Conservation (phyloP, 2,797 vertebrate genomes). For the Acridotheres tristis region DNA sequence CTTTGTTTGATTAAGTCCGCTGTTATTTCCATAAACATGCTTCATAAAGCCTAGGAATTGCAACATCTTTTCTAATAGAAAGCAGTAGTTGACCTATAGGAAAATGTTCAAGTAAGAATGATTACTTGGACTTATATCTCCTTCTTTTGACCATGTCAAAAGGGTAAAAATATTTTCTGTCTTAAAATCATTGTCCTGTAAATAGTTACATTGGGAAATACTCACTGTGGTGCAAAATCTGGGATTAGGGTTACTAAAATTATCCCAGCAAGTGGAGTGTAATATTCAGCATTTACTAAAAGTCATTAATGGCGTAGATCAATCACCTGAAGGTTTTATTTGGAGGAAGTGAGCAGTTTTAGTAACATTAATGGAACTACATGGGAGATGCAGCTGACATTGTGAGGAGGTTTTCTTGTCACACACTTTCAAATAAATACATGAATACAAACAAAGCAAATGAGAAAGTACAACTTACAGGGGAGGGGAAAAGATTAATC, state of each 20-base stretch:
- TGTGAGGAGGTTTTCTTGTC: background rate
- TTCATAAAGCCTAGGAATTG: background rate
- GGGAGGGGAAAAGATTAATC: background rate
- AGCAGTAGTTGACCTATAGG: background rate
- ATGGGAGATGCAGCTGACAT: background rate
- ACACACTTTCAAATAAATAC: background rate
- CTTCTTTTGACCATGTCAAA: background rate
- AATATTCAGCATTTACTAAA: constrained; percentile 41
- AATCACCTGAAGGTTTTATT: constrained; percentile 28
- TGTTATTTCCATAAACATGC: background rate
- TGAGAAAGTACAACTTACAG: background rate
- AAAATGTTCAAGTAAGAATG: background rate
- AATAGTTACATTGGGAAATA: background rate
- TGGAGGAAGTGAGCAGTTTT: constrained; percentile 25
- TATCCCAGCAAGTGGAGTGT: background rate
- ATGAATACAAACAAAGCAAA: background rate
- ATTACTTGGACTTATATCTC: background rate
- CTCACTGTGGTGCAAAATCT: constrained; percentile 12
- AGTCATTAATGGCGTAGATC: constrained; percentile 28
- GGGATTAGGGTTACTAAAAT: constrained; percentile 50
- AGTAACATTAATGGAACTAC: background rate
- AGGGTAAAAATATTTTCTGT: background rate
- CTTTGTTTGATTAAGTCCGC: background rate
- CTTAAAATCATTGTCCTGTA: background rate
- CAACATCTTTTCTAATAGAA: background rate